A percentile compares a stretch with the other conserved stretches of the same genome.
Conservation (phyloP, 2,113 vertebrate genomes). For the Colistium nudipinnis region DNA sequence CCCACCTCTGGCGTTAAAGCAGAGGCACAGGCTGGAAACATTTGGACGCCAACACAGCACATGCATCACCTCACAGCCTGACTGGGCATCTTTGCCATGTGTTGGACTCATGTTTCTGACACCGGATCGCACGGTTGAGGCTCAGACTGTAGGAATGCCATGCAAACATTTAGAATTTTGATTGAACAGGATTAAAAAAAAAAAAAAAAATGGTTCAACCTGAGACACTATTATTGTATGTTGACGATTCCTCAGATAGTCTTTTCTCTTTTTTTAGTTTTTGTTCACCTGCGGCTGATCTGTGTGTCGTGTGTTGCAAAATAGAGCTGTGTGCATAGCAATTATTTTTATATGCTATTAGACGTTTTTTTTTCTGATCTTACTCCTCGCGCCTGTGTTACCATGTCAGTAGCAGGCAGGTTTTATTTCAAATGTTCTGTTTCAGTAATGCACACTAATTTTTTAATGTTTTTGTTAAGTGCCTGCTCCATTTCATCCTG, state of each 20-base stretch:
- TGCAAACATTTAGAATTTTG: constrained; percentile 9
- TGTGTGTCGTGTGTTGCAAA: constrained; percentile 44
- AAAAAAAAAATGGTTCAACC: constrained; percentile 7
- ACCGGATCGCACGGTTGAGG: neutral
- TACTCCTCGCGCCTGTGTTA: constrained; percentile 35
- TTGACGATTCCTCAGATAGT: constrained; percentile 36
- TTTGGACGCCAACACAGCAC: neutral
- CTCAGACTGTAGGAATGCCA: constrained; percentile 1
- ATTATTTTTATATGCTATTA: constrained; percentile 62
- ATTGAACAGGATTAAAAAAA: too few relatives aligned
- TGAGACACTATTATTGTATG: constrained; percentile 52
- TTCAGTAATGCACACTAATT: constrained; percentile 56
- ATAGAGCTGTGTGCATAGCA: constrained; percentile 25
- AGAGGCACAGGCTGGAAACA: neutral
- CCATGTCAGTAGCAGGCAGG: constrained; percentile 46
- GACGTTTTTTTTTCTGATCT: constrained; percentile 44
- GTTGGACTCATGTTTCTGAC: neutral
- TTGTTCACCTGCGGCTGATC: constrained; percentile 6
- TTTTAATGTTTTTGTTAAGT: constrained; percentile 45
- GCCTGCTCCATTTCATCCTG: constrained; percentile 62
- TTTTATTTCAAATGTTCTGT: constrained; percentile 38
- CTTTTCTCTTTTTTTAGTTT: constrained; percentile 1
- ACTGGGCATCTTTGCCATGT: neutral
- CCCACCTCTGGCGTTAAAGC: constrained; percentile 7
- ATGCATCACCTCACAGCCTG: neutral